phyloP scores from a whole-genome alignment of 2,113 vertebrate species.

The Actinemys pallida region DNA sequence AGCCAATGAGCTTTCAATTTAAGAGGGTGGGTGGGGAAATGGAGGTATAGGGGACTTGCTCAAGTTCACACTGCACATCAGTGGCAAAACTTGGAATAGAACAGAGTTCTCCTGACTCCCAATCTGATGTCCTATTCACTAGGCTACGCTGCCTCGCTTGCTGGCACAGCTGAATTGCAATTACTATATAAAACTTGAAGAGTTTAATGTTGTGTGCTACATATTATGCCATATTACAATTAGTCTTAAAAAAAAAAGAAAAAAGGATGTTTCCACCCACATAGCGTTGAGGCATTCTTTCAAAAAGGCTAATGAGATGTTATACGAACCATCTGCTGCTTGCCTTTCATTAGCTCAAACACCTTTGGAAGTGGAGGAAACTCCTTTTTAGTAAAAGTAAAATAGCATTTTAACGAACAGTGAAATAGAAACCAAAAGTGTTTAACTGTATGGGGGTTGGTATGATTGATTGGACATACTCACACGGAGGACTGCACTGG shows the following conservation, averaged over 20 bases:
- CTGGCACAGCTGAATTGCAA: background rate
- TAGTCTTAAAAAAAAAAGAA: background rate
- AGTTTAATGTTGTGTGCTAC: background rate
- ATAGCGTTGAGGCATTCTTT: conserved; percentile 26
- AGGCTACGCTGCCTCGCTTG: background rate
- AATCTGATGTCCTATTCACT: background rate
- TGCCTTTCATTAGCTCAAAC: conserved; percentile 44
- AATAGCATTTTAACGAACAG: background rate
- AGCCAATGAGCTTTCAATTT: background rate
- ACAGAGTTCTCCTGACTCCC: background rate
- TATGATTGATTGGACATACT: rapidly evolving
- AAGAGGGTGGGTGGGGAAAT: no score
- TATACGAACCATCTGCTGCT: conserved; percentile 18
- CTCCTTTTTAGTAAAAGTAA: background rate
- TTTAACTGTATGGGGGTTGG: background rate
- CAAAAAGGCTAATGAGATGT: conserved; percentile 36
- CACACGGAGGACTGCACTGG: background rate
- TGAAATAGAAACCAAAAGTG: background rate
- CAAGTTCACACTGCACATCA: background rate
- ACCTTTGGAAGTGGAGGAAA: conserved; percentile 8
- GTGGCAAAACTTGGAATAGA: background rate
- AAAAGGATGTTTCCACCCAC: conserved; percentile 25
- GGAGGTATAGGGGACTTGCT: background rate
- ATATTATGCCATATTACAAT: background rate
- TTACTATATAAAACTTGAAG: background rate